A percentile compares a stretch with the other conserved stretches of the same genome.
phyloP scores from a whole-genome alignment of 2,113 vertebrate species.

The Oostethus manadensis region DNA sequence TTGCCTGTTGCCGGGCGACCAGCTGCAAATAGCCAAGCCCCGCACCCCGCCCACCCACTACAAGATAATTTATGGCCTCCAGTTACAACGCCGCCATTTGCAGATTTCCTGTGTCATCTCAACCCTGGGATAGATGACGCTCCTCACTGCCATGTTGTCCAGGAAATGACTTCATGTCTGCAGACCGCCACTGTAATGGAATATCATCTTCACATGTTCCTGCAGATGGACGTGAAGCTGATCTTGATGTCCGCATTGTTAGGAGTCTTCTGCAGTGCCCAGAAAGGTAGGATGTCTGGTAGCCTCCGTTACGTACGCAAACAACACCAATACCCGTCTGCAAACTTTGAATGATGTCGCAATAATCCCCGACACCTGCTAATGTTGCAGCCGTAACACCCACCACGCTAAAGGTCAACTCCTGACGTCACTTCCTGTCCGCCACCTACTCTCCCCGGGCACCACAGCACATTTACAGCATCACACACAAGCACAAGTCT shows the following conservation, averaged over 20 bases:
- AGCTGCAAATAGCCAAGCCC: constrained; percentile 43
- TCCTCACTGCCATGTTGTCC: constrained; percentile 4
- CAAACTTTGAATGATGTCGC: too few species aligned
- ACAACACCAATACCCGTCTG: not conserved
- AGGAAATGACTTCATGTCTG: constrained; percentile 17
- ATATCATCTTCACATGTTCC: constrained; percentile 20
- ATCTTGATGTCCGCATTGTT: constrained; percentile 59
- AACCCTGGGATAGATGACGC: not conserved
- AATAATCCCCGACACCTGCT: too few species aligned
- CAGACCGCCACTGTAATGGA: not conserved
- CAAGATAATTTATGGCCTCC: constrained; percentile 41
- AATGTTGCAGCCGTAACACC: too few species aligned
- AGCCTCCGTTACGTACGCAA: not conserved
- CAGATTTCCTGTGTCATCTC: constrained; percentile 29
- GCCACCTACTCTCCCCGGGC: too few species aligned
- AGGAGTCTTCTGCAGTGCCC: constrained; percentile 53
- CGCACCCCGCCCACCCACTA: not conserved
- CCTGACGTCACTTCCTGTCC: too few species aligned
- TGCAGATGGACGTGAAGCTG: constrained; percentile 74
- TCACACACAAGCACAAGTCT: too few species aligned
- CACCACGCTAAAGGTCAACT: too few species aligned
- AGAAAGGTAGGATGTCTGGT: constrained; percentile 64
- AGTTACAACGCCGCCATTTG: constrained; percentile 32
- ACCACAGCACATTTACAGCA: too few species aligned
- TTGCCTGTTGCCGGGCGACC: constrained; percentile 23